Conservation (phyloP, 2,888 invertebrate species). For the Tenthredo livida region DNA sequence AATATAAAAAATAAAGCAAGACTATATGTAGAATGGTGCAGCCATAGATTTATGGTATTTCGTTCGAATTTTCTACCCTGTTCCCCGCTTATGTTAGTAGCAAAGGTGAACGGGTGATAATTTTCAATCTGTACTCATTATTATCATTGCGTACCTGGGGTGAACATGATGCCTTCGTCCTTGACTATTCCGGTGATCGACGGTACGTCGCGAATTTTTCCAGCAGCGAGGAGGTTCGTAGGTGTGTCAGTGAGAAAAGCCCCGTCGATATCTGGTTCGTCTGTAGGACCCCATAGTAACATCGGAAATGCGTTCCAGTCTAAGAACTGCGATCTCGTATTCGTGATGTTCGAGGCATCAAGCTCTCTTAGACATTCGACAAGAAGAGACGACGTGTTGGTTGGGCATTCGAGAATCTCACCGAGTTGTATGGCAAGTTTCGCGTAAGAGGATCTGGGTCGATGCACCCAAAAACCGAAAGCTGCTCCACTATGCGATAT, state of each 20-base stretch:
- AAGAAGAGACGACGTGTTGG: neutral
- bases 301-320: neutral
- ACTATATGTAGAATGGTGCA: neutral
- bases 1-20: neutral
- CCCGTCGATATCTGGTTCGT: conserved; percentile 20
- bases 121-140: no score
- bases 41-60: neutral
- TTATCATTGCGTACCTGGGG: neutral
- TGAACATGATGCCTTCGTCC: neutral
- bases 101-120: no score
- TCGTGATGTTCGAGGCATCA: neutral
- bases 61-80: neutral
- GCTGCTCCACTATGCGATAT: conserved; percentile 22
- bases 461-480: neutral
- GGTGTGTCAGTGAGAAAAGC: conserved; percentile 22
- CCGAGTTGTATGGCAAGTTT: neutral
- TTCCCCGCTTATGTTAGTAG: no score
- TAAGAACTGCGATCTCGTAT: neutral
- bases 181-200: neutral
- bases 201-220: conserved; percentile 24
- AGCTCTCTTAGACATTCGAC: neutral
- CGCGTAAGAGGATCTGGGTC: neutral
- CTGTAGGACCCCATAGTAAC: conserved; percentile 5
- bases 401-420: neutral
- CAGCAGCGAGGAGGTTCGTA: conserved; percentile 19